These are phyloP conservation scores for Temnothorax curvispinosus DNA, from an alignment of 1,140 invertebrate species.

Conservation along the genomic window DNA sequence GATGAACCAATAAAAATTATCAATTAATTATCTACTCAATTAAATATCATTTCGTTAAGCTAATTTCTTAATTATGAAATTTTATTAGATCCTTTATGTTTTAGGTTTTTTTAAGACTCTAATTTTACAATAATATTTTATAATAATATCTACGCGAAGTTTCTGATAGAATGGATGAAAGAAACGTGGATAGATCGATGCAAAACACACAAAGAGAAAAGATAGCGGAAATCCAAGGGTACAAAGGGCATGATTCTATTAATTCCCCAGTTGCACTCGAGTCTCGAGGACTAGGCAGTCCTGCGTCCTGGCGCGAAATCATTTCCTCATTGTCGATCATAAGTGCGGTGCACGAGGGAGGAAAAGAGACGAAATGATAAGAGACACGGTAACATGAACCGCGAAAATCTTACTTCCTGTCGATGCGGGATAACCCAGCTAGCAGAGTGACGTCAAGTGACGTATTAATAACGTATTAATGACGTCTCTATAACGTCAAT, in stretches of 20 bases:
- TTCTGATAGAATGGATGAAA: neutral
- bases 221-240: neutral
- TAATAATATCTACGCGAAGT: neutral
- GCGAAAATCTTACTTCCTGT: neutral
- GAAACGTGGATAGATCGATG: neutral
- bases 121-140: neutral
- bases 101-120: neutral
- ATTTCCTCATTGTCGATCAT: slow-evolving; percentile 12
- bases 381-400: neutral
- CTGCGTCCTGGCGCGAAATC: neutral
- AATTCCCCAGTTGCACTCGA: neutral
- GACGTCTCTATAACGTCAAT: no score
- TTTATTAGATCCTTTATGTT: neutral
- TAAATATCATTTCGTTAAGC: no score
- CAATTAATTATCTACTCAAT: neutral
- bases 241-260: neutral
- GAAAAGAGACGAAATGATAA: neutral
- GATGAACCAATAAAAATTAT: neutral
- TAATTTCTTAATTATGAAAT: neutral
- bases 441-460: no score
- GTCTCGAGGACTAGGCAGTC: neutral
- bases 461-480: no score
- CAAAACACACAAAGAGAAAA: neutral
- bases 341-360: neutral
- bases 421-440: no score